Evolutionary conservation across 2,888 invertebrate genomes (phyloP).

Genomic region (Bhutanitis thaidina): DNA sequence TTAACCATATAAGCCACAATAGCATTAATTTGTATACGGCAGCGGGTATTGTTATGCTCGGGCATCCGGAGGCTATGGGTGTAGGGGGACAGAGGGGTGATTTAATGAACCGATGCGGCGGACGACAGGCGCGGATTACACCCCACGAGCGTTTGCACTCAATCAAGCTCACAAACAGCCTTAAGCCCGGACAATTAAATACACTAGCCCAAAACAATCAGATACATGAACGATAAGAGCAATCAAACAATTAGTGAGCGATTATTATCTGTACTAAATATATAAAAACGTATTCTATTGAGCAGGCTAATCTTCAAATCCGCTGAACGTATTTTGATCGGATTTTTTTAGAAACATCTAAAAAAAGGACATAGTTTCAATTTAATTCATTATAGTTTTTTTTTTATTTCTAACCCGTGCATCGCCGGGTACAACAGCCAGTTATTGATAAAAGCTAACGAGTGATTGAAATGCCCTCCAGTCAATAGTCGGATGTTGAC

Average conservation of each 20-base stretch:
- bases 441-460: conserved; percentile 36
- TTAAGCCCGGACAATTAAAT: conserved; percentile 75
- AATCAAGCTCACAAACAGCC: conserved; percentile 77
- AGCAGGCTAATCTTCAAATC: too few species aligned
- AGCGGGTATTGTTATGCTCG: conserved; percentile 48
- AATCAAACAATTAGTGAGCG: conserved; percentile 52
- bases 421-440: too few species aligned
- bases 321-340: too few species aligned
- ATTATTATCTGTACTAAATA: too few species aligned
- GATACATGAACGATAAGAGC: conserved; percentile 65
- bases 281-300: too few species aligned
- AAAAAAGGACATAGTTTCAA: too few species aligned
- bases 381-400: too few species aligned
- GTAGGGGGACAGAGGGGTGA: conserved; percentile 47
- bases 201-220: conserved; percentile 69
- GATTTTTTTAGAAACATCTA: too few species aligned
- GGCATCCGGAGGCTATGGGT: conserved; percentile 27
- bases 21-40: conserved; percentile 74
- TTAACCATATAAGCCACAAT: conserved; percentile 43
- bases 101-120: conserved; percentile 75
- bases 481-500: conserved; percentile 9
- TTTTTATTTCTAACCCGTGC: too few species aligned
- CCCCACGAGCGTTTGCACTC: conserved; percentile 75
- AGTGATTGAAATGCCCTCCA: conserved; percentile 25
- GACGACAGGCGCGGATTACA: conserved; percentile 74